Percentiles rank a stretch among this genome's conserved stretches.
These are phyloP conservation scores for Margarornis squamiger DNA, from an alignment of 2,797 vertebrate species.

Conservation along the genomic window DNA sequence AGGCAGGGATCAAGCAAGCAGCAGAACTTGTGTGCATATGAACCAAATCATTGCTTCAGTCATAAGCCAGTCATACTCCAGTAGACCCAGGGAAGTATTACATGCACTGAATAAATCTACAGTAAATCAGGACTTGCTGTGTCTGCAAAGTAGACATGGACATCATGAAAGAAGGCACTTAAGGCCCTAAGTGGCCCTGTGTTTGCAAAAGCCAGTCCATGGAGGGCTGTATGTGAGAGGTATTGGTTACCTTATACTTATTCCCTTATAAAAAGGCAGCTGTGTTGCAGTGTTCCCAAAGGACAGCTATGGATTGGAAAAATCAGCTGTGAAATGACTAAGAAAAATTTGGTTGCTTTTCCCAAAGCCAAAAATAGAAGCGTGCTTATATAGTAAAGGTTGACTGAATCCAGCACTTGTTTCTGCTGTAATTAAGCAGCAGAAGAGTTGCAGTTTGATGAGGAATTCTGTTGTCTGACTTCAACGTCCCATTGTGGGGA, in stretches of 20 bases:
- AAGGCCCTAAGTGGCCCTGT: neutral
- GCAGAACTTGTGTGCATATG: neutral
- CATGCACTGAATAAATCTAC: neutral
- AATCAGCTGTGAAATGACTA: slow-evolving; percentile 4
- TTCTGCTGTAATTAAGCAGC: neutral
- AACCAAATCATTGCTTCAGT: neutral
- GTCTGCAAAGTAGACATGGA: neutral
- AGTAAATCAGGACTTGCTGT: neutral
- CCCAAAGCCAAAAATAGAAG: neutral
- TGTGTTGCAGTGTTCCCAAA: neutral
- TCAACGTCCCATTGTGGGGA: neutral
- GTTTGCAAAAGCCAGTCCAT: neutral
- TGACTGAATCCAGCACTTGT: neutral
- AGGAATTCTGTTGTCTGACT: neutral
- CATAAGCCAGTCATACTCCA: neutral
- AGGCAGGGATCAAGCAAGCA: neutral
- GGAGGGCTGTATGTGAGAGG: neutral
- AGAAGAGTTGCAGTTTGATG: neutral
- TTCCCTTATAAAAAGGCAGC: neutral
- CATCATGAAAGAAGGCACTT: neutral
- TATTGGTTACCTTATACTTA: neutral
- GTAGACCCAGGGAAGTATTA: neutral
- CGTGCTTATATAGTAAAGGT: neutral
- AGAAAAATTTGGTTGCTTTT: neutral
- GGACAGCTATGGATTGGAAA: neutral